Conservation (phyloP, 2,113 vertebrate species). For the Pollimyrus isidori region DNA sequence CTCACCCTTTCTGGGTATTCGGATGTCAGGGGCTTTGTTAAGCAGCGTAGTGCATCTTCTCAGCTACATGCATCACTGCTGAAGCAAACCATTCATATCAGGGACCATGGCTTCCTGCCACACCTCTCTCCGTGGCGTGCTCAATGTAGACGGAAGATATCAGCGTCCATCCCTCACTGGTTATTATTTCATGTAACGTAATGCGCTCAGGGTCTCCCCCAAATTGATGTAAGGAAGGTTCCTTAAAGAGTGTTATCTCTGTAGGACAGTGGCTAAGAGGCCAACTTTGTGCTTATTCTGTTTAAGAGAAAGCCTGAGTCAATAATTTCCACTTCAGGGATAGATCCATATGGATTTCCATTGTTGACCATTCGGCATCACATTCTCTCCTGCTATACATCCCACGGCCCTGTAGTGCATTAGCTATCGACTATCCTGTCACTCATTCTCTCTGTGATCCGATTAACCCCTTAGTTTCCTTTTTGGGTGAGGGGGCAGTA, state of each 20-base stretch:
- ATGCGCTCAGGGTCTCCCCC: neutral
- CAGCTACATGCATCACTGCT: neutral
- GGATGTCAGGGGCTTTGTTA: slow-evolving; percentile 17
- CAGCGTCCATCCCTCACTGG: neutral
- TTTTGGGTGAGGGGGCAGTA: neutral
- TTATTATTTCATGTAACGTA: neutral
- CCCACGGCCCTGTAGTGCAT: neutral
- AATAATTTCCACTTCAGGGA: slow-evolving; percentile 8
- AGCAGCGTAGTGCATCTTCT: neutral
- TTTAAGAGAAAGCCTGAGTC: neutral
- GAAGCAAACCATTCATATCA: neutral
- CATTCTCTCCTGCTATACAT: neutral
- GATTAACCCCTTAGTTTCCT: neutral
- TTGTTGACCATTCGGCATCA: neutral
- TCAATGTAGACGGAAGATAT: neutral
- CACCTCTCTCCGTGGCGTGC: neutral
- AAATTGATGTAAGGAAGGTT: neutral
- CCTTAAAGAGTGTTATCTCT: neutral
- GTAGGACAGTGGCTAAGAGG: neutral
- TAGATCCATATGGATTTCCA: neutral
- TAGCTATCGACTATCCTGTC: slow-evolving; percentile 3
- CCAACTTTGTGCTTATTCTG: neutral
- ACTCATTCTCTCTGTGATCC: neutral
- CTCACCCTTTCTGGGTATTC: slow-evolving; percentile 37
- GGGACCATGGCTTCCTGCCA: neutral